Conservation (phyloP, 1,140 invertebrate species). For the Geopemphigus sp. region DNA sequence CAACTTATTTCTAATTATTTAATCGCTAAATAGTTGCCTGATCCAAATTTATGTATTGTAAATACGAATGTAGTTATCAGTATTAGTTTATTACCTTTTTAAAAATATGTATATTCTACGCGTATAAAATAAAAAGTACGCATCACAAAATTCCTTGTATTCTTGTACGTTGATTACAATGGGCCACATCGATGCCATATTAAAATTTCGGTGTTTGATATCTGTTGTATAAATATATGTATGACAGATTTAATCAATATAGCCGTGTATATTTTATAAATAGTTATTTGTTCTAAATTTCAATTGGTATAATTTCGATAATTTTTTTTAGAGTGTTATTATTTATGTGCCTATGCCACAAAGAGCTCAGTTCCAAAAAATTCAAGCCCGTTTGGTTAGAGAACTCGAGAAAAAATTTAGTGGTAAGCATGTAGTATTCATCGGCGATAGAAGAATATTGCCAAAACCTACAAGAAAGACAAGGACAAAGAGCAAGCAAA, state of each 20-base stretch:
- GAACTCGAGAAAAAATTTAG: constrained; percentile 99
- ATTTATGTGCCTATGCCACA: constrained; percentile 99
- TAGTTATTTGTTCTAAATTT: neutral
- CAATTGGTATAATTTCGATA: neutral
- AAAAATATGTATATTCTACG: too few species aligned
- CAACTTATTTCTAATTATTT: too few species aligned
- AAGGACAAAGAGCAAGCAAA: constrained; percentile 92
- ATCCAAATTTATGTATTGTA: too few species aligned
- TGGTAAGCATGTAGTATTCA: constrained; percentile 97
- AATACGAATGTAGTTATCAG: too few species aligned
- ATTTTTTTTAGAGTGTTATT: constrained; percentile 65
- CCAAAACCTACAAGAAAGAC: constrained; percentile 97
- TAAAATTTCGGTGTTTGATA: constrained; percentile 12
- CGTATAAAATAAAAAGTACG: too few species aligned
- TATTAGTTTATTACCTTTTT: too few species aligned
- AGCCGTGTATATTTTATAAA: constrained; percentile 1
- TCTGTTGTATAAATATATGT: neutral
- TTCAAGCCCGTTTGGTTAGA: constrained; percentile 91
- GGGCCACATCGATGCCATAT: constrained; percentile 41
- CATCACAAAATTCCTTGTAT: constrained; percentile 45
- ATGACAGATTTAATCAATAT: neutral
- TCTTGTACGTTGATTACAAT: constrained; percentile 17
- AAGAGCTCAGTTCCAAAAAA: constrained; percentile 94
- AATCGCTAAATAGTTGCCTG: too few species aligned
- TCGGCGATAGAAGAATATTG: constrained; percentile 96